phyloP scores from a whole-genome alignment of 2,888 invertebrate genomes.

The Trissonchulus sp. region DNA sequence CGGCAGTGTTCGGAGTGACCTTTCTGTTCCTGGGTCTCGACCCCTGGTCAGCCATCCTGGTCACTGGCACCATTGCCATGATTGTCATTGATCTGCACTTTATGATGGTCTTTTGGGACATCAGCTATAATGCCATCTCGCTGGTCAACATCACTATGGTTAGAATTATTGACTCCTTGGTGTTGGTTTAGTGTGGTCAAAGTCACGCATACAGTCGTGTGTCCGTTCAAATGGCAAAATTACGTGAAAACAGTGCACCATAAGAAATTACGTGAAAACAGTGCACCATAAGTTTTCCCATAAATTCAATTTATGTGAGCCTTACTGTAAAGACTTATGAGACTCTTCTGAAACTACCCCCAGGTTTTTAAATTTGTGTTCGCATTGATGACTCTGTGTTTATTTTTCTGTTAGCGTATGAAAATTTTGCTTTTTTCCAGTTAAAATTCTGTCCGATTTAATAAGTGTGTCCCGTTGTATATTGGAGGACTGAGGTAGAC shows the following conservation, averaged over 20 bases:
- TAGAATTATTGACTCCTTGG: no score
- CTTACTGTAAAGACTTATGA: no score
- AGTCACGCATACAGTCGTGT: no score
- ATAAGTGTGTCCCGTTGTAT: no score
- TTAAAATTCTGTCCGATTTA: not conserved
- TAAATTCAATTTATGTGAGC: no score
- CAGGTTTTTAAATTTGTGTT: not conserved
- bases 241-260: no score
- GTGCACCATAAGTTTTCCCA: no score
- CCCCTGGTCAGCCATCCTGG: slow-evolving; percentile 68
- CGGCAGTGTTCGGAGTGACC: slow-evolving; percentile 80
- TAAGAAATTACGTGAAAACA: no score
- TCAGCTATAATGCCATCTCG: slow-evolving; percentile 86
- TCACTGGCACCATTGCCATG: slow-evolving; percentile 68
- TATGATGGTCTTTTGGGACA: slow-evolving; percentile 83
- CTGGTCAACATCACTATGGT: slow-evolving; percentile 92
- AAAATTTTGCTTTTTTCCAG: not conserved
- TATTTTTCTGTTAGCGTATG: not conserved
- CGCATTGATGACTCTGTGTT: not conserved
- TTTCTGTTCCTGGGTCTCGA: slow-evolving; percentile 74
- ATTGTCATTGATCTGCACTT: slow-evolving; percentile 77
- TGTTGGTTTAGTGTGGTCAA: no score
- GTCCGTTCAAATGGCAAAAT: no score
- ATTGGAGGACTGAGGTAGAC: no score
- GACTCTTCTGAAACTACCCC: no score